phyloP scores from a whole-genome alignment of 2,797 vertebrate genomes.

The Gymnothorax javanicus region DNA sequence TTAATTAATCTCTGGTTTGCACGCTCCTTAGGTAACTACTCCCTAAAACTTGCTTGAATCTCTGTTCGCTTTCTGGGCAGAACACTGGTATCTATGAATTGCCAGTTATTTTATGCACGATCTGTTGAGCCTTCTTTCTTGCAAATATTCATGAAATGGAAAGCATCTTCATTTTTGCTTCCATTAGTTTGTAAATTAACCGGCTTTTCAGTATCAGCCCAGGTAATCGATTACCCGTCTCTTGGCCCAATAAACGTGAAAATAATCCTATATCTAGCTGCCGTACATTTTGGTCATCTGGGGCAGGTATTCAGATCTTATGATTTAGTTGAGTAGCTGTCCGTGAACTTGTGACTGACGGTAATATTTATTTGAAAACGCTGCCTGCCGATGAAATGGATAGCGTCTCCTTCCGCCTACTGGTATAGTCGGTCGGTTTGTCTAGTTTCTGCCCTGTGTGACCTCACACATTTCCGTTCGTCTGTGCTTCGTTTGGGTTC shows the following conservation, averaged over 20 bases:
- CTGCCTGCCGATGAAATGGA: background rate
- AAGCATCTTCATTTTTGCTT: background rate
- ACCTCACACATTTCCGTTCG: background rate
- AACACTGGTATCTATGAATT: background rate
- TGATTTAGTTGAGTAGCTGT: background rate
- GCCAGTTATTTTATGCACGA: background rate
- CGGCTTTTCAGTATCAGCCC: background rate
- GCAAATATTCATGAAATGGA: background rate
- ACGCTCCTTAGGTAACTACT: background rate
- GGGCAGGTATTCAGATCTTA: background rate
- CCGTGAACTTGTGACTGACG: background rate
- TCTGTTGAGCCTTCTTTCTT: background rate
- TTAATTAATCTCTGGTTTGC: conserved; percentile 1
- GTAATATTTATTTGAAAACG: background rate
- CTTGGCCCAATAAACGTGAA: background rate
- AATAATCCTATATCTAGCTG: background rate
- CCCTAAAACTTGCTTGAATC: background rate
- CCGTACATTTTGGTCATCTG: background rate
- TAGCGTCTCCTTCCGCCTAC: background rate
- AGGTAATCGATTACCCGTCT: background rate
- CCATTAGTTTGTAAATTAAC: background rate
- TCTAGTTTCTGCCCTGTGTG: background rate
- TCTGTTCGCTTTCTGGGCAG: background rate
- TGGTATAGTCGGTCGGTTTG: background rate
- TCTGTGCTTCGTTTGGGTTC: background rate